A percentile compares a stretch with the other conserved stretches of the same genome.
These are phyloP conservation scores for Pachyseris speciosa DNA, from an alignment of 64 coral and sea anemone species.

Conservation along the genomic window DNA sequence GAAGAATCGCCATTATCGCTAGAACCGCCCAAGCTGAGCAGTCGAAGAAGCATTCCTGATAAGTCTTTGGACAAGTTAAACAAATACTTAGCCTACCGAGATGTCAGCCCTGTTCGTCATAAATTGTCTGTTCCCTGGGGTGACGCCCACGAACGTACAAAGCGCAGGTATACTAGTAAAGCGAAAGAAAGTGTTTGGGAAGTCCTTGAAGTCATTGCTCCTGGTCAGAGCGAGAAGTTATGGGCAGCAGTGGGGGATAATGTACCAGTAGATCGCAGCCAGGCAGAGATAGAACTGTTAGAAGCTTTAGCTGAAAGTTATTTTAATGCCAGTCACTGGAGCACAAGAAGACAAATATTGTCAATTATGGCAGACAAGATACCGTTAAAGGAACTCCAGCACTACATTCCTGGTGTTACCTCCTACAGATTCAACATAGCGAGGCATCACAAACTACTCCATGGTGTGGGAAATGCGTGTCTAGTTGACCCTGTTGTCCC, in stretches of 20 bases:
- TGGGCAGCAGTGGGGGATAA: neutral
- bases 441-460: conserved; percentile 29
- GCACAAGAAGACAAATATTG: conserved; percentile 52
- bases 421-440: conserved; percentile 27
- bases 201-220: conserved; percentile 47
- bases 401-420: conserved; percentile 39
- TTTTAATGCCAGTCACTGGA: conserved; percentile 46
- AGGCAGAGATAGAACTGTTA: neutral
- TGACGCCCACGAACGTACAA: conserved; percentile 27
- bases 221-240: conserved; percentile 22
- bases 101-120: conserved; percentile 44
- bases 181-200: conserved; percentile 16
- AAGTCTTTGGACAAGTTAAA: conserved; percentile 44
- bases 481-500: too few species aligned
- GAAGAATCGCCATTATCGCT: neutral
- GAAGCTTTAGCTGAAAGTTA: conserved; percentile 48
- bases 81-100: conserved; percentile 7
- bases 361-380: conserved; percentile 54
- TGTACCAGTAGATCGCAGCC: neutral
- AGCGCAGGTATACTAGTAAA: conserved; percentile 19
- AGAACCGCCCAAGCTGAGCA: neutral
- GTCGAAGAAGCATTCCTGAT: neutral
- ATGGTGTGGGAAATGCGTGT: too few species aligned
- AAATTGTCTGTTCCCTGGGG: conserved; percentile 46
- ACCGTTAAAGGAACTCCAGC: neutral